These are phyloP conservation scores for Eumeta japonica DNA, from an alignment of 1,140 invertebrate genomes.

Conservation along the genomic window DNA sequence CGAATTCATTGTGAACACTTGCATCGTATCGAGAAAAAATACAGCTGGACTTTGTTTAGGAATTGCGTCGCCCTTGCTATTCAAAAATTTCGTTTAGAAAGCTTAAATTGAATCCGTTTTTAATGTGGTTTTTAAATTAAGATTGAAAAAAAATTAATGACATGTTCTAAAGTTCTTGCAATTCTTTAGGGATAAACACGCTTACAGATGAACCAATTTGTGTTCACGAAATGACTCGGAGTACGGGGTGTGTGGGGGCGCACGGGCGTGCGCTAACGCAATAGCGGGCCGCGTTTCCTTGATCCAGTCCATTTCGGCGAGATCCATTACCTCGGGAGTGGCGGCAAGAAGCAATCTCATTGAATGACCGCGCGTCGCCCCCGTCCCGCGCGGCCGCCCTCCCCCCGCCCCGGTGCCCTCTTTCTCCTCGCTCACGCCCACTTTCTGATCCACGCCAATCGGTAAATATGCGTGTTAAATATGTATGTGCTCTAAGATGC, in stretches of 20 bases:
- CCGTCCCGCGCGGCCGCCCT: conserved; percentile 14
- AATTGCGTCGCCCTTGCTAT: too few species aligned
- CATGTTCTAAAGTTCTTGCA: too few species aligned
- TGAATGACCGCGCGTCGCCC: conserved; percentile 51
- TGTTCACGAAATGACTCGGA: too few species aligned
- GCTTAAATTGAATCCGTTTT: too few species aligned
- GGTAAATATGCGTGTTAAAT: conserved; percentile 59
- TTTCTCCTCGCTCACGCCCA: neutral
- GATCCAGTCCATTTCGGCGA: conserved; percentile 56
- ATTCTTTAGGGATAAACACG: too few species aligned
- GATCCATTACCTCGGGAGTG: conserved; percentile 58
- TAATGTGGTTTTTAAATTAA: too few species aligned
- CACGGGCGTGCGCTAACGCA: conserved; percentile 24
- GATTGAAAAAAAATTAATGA: too few species aligned
- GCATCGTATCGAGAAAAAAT: too few species aligned
- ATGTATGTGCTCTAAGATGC: conserved; percentile 52
- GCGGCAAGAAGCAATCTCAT: conserved; percentile 60
- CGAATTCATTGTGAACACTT: too few species aligned
- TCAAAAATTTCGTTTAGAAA: too few species aligned
- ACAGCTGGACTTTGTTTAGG: too few species aligned
- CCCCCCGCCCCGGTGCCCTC: conserved; percentile 7
- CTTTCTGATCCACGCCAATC: conserved; percentile 47
- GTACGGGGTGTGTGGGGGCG: conserved; percentile 1
- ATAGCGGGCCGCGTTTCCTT: conserved; percentile 37
- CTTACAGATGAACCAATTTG: too few species aligned